Conservation (phyloP, 2,113 vertebrate genomes). For the Chunga burmeisteri region DNA sequence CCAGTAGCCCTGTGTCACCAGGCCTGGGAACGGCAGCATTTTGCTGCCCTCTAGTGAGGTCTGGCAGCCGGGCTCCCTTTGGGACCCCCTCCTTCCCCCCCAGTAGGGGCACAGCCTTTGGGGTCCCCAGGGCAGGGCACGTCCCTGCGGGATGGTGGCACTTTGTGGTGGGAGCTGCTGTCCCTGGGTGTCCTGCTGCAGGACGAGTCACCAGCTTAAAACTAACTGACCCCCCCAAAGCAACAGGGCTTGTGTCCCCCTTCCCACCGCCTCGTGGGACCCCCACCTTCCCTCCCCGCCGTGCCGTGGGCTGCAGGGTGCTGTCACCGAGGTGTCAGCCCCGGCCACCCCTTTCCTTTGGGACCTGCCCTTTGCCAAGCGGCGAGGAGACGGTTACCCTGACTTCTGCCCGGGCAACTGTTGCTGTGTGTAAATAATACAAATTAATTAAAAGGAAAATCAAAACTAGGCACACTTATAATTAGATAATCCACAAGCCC, state of each 20-base stretch:
- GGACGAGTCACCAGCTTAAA: not conserved
- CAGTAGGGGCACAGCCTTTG: not conserved
- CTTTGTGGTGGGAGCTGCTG: not conserved
- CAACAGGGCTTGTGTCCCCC: not conserved
- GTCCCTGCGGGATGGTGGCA: not conserved
- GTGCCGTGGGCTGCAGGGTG: not conserved
- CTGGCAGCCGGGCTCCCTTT: not conserved
- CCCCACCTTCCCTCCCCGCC: not conserved
- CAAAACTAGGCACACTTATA: conserved; percentile 15
- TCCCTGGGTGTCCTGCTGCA: not conserved
- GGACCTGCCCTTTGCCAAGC: not conserved
- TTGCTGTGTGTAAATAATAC: conserved; percentile 2
- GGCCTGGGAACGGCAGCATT: not conserved
- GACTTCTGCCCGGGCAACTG: not conserved
- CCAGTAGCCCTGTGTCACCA: not conserved
- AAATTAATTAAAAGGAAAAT: conserved; percentile 62
- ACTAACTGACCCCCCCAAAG: not conserved
- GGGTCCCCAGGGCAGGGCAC: not conserved
- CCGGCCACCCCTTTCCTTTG: not conserved
- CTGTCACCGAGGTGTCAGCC: not conserved
- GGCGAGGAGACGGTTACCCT: not conserved
- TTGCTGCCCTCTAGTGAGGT: conserved; percentile 57
- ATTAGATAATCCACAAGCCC: conserved; percentile 35
- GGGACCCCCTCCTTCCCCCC: not conserved
- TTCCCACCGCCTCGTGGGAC: rapidly evolving